phyloP scores from a whole-genome alignment of 1,140 invertebrate genomes.

The Achroia grisella region DNA sequence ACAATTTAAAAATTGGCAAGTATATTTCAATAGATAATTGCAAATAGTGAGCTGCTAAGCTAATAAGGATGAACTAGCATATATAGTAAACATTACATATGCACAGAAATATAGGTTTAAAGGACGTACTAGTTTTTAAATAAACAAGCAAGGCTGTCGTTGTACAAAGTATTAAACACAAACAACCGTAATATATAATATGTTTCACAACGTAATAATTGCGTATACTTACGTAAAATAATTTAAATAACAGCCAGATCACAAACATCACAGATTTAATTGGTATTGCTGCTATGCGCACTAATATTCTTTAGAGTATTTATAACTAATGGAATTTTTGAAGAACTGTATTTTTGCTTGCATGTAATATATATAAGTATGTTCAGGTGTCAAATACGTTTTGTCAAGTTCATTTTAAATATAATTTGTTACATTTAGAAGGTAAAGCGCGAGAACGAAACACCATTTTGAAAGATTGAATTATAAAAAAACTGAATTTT shows the following conservation, averaged over 20 bases:
- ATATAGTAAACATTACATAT: too few species aligned
- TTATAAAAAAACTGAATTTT: too few species aligned
- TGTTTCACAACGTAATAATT: constrained; percentile 54
- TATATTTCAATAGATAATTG: too few species aligned
- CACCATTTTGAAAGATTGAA: constrained; percentile 69
- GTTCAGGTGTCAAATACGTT: constrained; percentile 25
- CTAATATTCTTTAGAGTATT: constrained; percentile 18
- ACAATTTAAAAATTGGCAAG: background rate
- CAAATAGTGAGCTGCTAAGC: too few species aligned
- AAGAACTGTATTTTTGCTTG: constrained; percentile 34
- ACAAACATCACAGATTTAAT: constrained; percentile 55
- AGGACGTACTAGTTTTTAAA: too few species aligned
- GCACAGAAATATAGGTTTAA: too few species aligned
- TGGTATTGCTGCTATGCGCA: constrained; percentile 30
- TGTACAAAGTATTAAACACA: too few species aligned
- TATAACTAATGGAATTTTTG: constrained; percentile 10
- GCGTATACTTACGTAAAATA: constrained; percentile 64
- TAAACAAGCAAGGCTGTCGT: too few species aligned
- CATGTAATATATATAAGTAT: constrained; percentile 17
- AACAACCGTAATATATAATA: too few species aligned
- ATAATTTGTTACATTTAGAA: constrained; percentile 53
- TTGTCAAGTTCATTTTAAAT: constrained; percentile 47
- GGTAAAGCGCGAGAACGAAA: constrained; percentile 61
- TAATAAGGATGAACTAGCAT: too few species aligned
- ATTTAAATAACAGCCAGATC: constrained; percentile 55